Conservation (phyloP, 2,113 vertebrate species). For the Dicrurus megarhynchus region DNA sequence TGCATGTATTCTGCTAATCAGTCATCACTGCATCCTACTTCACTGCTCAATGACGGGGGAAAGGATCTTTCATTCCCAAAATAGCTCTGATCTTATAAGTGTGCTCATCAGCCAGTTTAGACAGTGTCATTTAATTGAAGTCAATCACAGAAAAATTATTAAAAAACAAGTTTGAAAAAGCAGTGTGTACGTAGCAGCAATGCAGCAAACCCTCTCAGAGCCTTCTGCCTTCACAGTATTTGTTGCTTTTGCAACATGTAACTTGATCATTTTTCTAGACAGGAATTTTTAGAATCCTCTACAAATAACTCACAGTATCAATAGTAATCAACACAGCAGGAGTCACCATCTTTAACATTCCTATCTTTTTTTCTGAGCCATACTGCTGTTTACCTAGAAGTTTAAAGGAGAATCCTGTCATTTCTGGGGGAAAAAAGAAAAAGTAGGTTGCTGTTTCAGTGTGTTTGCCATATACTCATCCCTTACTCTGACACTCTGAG, state of each 20-base stretch:
- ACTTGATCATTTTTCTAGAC: background rate
- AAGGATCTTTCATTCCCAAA: conserved; percentile 30
- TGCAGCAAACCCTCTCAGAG: background rate
- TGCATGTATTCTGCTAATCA: background rate
- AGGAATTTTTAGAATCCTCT: conserved; percentile 22
- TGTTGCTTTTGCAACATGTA: background rate
- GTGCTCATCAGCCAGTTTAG: conserved; percentile 22
- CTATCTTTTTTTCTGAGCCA: background rate
- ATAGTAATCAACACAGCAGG: conserved; percentile 23
- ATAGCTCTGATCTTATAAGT: conserved; percentile 26
- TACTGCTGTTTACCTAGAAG: background rate
- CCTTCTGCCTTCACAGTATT: background rate
- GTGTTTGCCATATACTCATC: background rate
- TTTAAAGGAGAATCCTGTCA: background rate
- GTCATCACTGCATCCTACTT: background rate
- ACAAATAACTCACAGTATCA: conserved; percentile 2
- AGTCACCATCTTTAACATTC: background rate
- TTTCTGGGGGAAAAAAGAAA: background rate
- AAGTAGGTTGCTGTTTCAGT: background rate
- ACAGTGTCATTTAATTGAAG: conserved; percentile 24
- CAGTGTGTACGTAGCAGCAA: background rate
- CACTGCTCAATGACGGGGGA: background rate
- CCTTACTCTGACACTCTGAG: background rate
- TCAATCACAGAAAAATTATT: conserved; percentile 13
- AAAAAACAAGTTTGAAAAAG: background rate